Base-by-base conservation (phyloP, 2,113 vertebrate genomes). In the Lycaon pictus region DNA sequence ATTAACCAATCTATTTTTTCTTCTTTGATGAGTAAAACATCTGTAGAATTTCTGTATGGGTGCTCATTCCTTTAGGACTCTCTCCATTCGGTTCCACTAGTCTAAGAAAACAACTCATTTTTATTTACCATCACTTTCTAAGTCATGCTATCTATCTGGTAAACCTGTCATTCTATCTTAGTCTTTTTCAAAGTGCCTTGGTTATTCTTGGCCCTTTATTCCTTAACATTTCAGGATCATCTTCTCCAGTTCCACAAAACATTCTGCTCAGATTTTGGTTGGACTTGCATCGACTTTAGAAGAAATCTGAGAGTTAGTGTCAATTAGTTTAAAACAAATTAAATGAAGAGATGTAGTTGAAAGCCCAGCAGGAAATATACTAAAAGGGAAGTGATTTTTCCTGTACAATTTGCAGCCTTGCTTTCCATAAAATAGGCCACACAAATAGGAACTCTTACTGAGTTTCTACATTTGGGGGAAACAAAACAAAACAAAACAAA, bases 281-380 rank as follows among this genome's bases (percentile, higher is more conserved):
- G 88, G 74, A 96, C 92, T 3, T 71, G 12, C n/a, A 87, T 16
- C 88, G 76, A 89, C 80, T 94, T 95, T 92, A 97, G 43, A 63
- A 81, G 62, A 96, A 97, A 96, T 86, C 55, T 76, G 62, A 81
- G 20, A 80, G 12, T 93, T 56, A 84, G 20, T 92, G 60, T 92
- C 60, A 92, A 89, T 53, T 83, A 90, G 35, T 80, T 92, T 76
- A 90, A 98, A 97, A 95, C 62, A 96, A 93, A 88, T 51, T 92
- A 92, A 88, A 84, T 93, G 19, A 32, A 83, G 89, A 95, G 32
- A 77, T 89, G 56, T 29, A 86, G 32, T 29, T 86, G 82, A 95
- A 96, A 60, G 37, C 5, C 16, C 92, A 20, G 32, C 25, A 95
- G n/a, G 12, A 62, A 95, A 79, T 55, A 94, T 35, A 48, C 20